phyloP scores from a whole-genome alignment of 2,113 vertebrate species.

The Ovibos moschatus region DNA sequence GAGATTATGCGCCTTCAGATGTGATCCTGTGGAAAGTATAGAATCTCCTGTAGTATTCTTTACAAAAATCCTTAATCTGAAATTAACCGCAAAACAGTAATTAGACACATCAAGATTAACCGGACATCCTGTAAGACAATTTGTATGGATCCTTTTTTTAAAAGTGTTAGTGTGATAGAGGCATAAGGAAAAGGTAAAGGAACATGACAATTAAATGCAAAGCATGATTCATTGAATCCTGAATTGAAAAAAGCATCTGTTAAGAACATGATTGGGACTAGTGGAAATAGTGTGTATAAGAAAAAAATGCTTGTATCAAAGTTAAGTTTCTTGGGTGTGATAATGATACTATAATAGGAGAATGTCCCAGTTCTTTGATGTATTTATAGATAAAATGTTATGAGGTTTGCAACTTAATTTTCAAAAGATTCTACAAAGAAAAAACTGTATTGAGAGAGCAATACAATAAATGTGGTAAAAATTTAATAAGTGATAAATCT shows the following conservation, averaged over 20 bases:
- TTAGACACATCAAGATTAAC: neutral
- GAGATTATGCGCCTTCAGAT: neutral
- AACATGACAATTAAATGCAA: neutral
- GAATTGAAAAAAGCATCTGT: neutral
- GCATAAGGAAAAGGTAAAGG: neutral
- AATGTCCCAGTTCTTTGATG: neutral
- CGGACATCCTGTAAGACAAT: neutral
- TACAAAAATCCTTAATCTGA: neutral
- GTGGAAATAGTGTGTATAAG: neutral
- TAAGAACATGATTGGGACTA: neutral
- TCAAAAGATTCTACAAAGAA: neutral
- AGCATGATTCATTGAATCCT: neutral
- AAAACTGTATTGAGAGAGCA: neutral
- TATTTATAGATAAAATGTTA: neutral
- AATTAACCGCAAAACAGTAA: neutral
- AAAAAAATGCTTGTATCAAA: neutral
- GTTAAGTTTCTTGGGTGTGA: neutral
- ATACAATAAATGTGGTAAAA: neutral
- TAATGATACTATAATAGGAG: neutral
- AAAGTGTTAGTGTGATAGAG: neutral
- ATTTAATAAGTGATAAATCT: neutral
- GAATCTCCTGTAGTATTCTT: neutral
- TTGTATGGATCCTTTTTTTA: neutral
- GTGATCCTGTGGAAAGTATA: neutral
- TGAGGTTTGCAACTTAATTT: slow-evolving; percentile 3